Percentiles rank a stretch among this genome's conserved stretches.
Evolutionary conservation across 2,888 invertebrate genomes (phyloP).

Genomic region (Imbricaverruca yamaguchii): DNA sequence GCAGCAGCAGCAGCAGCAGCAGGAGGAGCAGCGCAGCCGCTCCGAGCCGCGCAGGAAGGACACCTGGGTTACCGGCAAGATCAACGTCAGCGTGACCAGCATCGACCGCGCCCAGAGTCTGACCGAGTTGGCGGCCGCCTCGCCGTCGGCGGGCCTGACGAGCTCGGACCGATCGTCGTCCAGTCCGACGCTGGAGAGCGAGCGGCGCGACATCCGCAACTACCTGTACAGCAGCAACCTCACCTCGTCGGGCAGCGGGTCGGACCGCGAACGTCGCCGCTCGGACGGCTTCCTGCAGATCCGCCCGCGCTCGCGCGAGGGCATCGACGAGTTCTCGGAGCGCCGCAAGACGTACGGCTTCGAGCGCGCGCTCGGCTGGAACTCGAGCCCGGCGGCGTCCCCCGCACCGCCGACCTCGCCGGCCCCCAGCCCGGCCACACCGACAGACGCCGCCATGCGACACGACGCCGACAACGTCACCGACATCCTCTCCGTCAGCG

Average conservation of each 20-base stretch:
- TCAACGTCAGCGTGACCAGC: constrained; percentile 73
- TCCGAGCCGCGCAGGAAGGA: constrained; percentile 30
- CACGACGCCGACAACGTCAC: background rate
- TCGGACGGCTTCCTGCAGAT: background rate
- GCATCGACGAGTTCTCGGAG: constrained; percentile 4
- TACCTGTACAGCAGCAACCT: constrained; percentile 30
- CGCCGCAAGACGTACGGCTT: background rate
- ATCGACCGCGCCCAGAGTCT: constrained; percentile 69
- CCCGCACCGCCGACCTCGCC: constrained; percentile 3
- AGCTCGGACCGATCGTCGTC: constrained; percentile 50
- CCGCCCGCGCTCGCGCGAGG: background rate
- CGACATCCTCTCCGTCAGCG: background rate
- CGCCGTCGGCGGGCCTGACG: background rate
- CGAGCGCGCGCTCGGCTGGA: constrained; percentile 23
- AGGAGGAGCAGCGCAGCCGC: constrained; percentile 30
- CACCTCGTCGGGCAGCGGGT: constrained; percentile 8
- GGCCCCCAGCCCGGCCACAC: background rate
- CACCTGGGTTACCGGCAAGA: constrained; percentile 43
- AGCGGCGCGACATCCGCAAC: constrained; percentile 30
- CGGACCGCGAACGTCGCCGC: constrained; percentile 20
- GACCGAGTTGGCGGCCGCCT: constrained; percentile 52
- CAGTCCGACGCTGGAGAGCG: constrained; percentile 32
- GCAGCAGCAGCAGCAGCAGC: constrained; percentile 26
- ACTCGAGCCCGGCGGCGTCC: constrained; percentile 25
- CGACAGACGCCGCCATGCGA: background rate